These are phyloP conservation scores for Protodeltote pygarga DNA, from an alignment of 2,888 invertebrate species.

Conservation along the genomic window DNA sequence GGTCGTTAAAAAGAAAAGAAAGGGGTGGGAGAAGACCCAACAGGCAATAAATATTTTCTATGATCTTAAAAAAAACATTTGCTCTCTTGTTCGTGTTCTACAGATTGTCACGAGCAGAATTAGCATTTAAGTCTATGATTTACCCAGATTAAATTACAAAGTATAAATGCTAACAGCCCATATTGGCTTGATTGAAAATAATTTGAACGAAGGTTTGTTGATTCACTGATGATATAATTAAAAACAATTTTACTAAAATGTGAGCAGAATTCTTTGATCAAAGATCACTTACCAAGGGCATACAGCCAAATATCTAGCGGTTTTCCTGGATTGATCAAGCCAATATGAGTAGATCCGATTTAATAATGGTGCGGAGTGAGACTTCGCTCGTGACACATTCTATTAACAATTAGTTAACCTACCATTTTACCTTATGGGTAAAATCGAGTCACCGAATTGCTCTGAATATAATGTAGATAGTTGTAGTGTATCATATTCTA, in stretches of 20 bases:
- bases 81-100: too few species aligned
- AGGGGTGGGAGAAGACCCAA: too few species aligned
- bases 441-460: background rate
- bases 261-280: background rate
- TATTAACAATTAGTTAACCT: too few species aligned
- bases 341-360: background rate
- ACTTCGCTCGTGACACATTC: background rate
- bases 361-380: background rate
- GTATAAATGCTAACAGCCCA: slow-evolving; percentile 1
- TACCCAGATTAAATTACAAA: too few species aligned
- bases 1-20: too few species aligned
- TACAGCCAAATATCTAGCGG: background rate
- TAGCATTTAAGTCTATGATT: too few species aligned
- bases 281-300: slow-evolving; percentile 1
- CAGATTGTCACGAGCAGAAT: too few species aligned
- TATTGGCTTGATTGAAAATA: slow-evolving; percentile 1
- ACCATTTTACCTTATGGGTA: background rate
- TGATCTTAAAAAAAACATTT: too few species aligned
- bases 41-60: too few species aligned
- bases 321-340: background rate
- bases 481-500: background rate
- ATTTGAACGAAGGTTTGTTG: background rate
- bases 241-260: background rate
- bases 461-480: background rate
- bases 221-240: background rate